Evolutionary conservation across 2,888 invertebrate genomes (phyloP).

Genomic region (Empis stercorea): DNA sequence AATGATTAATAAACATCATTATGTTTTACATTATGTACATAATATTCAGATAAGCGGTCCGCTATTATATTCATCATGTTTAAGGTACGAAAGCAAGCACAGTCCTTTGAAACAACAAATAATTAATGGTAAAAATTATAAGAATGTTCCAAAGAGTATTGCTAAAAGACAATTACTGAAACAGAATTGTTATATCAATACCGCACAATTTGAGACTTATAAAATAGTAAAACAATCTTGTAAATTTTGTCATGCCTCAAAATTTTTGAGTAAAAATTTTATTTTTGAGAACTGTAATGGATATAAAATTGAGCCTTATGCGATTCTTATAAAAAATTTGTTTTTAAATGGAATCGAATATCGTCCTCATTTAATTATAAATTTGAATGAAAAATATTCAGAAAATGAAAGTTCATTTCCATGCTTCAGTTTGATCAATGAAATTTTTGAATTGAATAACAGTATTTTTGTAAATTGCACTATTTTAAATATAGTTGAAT

Average conservation of each 20-base stretch:
- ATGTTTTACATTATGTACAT: slow-evolving; percentile 1
- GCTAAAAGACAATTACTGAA: slow-evolving; percentile 2
- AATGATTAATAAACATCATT: too few relatives aligned
- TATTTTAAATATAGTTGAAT: not conserved
- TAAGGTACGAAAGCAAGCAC: slow-evolving; percentile 6
- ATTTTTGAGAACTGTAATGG: not conserved
- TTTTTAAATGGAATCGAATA: not conserved
- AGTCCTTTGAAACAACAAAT: slow-evolving; percentile 3
- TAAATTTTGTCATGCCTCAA: not conserved
- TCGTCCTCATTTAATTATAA: not conserved
- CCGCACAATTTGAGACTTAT: not conserved
- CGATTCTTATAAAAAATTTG: not conserved
- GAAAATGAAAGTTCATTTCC: not conserved
- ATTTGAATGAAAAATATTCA: not conserved
- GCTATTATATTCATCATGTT: not conserved
- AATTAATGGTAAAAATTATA: slow-evolving; percentile 2
- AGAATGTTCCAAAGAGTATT: slow-evolving; percentile 5
- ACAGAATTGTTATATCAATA: slow-evolving; percentile 2
- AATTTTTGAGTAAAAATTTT: slow-evolving; percentile 1
- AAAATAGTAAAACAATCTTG: not conserved
- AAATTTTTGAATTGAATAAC: slow-evolving; percentile 3
- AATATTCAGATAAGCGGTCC: slow-evolving; percentile 2
- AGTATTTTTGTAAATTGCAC: slow-evolving; percentile 3
- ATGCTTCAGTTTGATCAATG: not conserved
- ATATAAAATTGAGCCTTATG: not conserved